phyloP scores from a whole-genome alignment of 2,113 vertebrate genomes.

The Emydocephalus ijimae region DNA sequence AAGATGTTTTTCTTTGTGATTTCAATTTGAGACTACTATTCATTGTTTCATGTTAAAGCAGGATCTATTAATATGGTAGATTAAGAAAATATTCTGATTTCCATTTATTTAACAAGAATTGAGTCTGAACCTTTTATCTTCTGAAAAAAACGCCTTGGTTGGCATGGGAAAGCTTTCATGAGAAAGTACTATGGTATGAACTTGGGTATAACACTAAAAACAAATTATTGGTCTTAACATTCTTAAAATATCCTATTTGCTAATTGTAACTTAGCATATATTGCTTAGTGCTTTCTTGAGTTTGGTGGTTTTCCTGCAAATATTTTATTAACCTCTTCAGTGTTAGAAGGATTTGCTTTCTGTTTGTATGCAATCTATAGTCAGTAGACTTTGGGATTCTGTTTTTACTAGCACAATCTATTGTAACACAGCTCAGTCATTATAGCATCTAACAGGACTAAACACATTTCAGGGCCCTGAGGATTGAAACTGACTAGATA shows the following conservation, averaged over 20 bases:
- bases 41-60: background rate
- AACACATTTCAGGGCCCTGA: fast-evolving
- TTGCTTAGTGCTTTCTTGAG: background rate
- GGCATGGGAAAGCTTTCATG: background rate
- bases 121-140: background rate
- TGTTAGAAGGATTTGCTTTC: background rate
- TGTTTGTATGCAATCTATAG: background rate
- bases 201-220: background rate
- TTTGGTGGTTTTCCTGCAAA: background rate
- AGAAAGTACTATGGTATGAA: background rate
- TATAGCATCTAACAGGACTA: background rate
- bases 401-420: background rate
- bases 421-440: background rate
- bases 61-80: background rate
- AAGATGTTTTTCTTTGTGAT: background rate
- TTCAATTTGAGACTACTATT: background rate
- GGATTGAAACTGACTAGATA: background rate
- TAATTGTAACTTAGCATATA: background rate
- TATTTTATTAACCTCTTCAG: background rate
- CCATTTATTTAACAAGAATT: background rate
- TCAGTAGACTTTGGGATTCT: background rate
- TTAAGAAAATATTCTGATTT: background rate
- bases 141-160: background rate
- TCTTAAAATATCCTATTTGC: background rate
- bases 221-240: background rate